These are phyloP conservation scores for Microvelia longipes DNA, from an alignment of 1,140 invertebrate species.

Conservation along the genomic window DNA sequence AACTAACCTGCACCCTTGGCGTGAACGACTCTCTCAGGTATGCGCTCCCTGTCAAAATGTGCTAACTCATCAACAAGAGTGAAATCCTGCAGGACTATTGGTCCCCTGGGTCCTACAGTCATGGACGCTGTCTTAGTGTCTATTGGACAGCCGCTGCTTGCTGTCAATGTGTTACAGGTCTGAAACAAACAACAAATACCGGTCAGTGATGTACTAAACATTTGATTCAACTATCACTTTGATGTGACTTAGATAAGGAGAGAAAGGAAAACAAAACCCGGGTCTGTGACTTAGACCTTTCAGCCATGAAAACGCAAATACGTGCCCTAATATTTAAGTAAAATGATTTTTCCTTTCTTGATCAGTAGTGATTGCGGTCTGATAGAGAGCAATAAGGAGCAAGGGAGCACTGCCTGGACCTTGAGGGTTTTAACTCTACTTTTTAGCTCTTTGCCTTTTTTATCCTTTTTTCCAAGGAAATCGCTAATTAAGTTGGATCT, in stretches of 20 bases:
- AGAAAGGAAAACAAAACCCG: neutral
- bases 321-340: neutral
- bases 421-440: too few species aligned
- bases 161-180: slow-evolving; percentile 10
- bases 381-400: too few species aligned
- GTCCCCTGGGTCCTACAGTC: slow-evolving; percentile 76
- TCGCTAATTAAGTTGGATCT: too few species aligned
- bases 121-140: slow-evolving; percentile 58
- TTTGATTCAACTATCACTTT: neutral
- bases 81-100: slow-evolving; percentile 73
- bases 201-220: neutral
- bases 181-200: slow-evolving; percentile 4
- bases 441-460: too few species aligned
- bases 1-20: slow-evolving; percentile 77
- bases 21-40: slow-evolving; percentile 93
- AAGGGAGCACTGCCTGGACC: too few species aligned
- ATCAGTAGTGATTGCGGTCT: too few species aligned
- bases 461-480: too few species aligned
- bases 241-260: neutral
- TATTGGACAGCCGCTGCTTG: slow-evolving; percentile 51
- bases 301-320: neutral
- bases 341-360: neutral
- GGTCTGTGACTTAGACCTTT: neutral
- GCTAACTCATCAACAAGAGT: slow-evolving; percentile 75
- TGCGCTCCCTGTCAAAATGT: slow-evolving; percentile 80